Percentiles rank a stretch among this genome's conserved stretches.
Conservation (phyloP, 1,140 invertebrate genomes). For the Leptinotarsa lineolata region DNA sequence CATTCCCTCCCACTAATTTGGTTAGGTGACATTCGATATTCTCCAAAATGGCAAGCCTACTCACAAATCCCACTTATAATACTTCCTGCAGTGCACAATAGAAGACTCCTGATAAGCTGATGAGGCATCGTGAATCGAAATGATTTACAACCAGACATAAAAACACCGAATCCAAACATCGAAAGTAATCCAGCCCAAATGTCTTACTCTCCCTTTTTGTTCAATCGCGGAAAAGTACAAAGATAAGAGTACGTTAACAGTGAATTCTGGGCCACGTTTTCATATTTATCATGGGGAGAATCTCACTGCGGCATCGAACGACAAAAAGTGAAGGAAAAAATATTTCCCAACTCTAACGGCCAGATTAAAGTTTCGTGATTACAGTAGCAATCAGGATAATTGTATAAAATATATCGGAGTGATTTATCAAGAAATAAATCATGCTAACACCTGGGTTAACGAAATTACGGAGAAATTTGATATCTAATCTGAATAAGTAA, state of each 20-base stretch:
- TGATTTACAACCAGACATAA: constrained; percentile 19
- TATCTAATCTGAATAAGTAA: constrained; percentile 44
- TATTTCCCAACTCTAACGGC: constrained; percentile 19
- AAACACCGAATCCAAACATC: constrained; percentile 13
- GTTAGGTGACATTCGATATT: too few species aligned
- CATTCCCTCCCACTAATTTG: too few species aligned
- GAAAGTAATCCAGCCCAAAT: constrained; percentile 20
- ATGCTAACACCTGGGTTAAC: constrained; percentile 49
- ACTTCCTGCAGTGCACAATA: too few species aligned
- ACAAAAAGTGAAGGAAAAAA: constrained; percentile 16
- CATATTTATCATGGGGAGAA: constrained; percentile 15
- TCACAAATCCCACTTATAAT: too few species aligned
- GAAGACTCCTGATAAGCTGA: too few species aligned
- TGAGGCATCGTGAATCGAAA: not conserved
- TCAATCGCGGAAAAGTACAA: constrained; percentile 15
- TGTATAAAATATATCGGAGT: constrained; percentile 47
- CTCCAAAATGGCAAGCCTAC: too few species aligned
- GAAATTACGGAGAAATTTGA: constrained; percentile 42
- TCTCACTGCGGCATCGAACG: constrained; percentile 23
- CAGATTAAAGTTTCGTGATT: constrained; percentile 41
- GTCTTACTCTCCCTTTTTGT: constrained; percentile 8
- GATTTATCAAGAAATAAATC: constrained; percentile 49
- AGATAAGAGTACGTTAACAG: constrained; percentile 21
- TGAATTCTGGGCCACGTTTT: constrained; percentile 21
- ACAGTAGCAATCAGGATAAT: constrained; percentile 47